phyloP scores from a whole-genome alignment of 1,140 invertebrate species.

The Pristionchus pacificus region DNA sequence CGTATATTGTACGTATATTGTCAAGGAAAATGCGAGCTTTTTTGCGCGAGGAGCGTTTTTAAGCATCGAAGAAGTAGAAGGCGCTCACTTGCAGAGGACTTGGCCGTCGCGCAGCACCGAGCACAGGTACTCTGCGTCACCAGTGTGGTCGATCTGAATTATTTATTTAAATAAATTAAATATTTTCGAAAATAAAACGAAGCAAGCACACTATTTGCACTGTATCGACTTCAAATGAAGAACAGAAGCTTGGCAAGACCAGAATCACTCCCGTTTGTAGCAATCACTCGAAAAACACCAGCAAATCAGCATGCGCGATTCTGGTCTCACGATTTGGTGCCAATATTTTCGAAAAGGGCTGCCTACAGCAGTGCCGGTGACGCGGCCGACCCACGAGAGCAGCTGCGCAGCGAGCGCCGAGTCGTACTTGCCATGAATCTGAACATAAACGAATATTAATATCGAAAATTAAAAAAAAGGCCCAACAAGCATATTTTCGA shows the following conservation, averaged over 20 bases:
- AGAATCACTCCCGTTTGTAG: background rate
- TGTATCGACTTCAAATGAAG: too few relatives aligned
- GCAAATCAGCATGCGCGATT: background rate
- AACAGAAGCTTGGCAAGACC: too few relatives aligned
- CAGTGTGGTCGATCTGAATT: background rate
- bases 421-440: slow-evolving; percentile 48
- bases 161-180: background rate
- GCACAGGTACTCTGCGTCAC: background rate
- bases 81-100: background rate
- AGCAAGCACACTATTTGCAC: too few relatives aligned
- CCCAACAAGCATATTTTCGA: background rate
- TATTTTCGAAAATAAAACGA: too few relatives aligned
- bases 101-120: background rate
- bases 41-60: too few relatives aligned
- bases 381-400: slow-evolving; percentile 38
- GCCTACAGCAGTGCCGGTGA: background rate
- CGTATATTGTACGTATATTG: too few relatives aligned
- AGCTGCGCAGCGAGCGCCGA: slow-evolving; percentile 40
- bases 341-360: background rate
- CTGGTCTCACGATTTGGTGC: background rate
- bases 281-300: background rate
- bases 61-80: background rate
- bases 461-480: too few relatives aligned
- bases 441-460: too few relatives aligned
- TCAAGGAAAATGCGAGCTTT: too few relatives aligned